Evolutionary conservation across 2,797 vertebrate species (phyloP).

Genomic region (Lateolabrax maculatus): DNA sequence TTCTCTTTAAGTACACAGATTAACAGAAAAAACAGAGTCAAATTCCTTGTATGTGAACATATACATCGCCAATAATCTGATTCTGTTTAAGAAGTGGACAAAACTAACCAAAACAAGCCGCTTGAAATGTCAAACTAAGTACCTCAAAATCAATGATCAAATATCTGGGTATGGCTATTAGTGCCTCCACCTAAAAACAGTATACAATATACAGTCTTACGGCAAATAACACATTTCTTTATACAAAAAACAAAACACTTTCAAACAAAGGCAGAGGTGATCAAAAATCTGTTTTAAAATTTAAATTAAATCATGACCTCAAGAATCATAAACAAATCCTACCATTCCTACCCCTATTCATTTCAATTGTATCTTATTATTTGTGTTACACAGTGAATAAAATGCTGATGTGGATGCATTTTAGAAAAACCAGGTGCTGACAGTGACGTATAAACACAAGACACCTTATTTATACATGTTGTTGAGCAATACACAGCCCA

Average conservation of each 20-base stretch:
- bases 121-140: not conserved
- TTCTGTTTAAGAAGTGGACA: not conserved
- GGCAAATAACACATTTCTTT: not conserved
- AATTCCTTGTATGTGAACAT: too few species aligned
- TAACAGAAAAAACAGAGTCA: too few species aligned
- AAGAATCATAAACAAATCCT: not conserved
- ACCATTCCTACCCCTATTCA: not conserved
- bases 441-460: slow-evolving; percentile 34
- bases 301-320: not conserved
- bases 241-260: not conserved
- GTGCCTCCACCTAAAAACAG: too few species aligned
- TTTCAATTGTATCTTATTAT: not conserved
- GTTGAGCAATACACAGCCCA: not conserved
- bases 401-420: not conserved
- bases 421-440: slow-evolving; percentile 11
- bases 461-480: not conserved
- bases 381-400: not conserved
- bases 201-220: too few species aligned
- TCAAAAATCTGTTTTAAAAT: not conserved
- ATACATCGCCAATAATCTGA: too few species aligned
- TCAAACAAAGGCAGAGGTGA: not conserved
- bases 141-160: not conserved
- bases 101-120: not conserved
- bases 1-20: too few species aligned
- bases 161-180: not conserved